Base-by-base conservation (phyloP, 2,113 vertebrate species). In the Casuarius casuarius region DNA sequence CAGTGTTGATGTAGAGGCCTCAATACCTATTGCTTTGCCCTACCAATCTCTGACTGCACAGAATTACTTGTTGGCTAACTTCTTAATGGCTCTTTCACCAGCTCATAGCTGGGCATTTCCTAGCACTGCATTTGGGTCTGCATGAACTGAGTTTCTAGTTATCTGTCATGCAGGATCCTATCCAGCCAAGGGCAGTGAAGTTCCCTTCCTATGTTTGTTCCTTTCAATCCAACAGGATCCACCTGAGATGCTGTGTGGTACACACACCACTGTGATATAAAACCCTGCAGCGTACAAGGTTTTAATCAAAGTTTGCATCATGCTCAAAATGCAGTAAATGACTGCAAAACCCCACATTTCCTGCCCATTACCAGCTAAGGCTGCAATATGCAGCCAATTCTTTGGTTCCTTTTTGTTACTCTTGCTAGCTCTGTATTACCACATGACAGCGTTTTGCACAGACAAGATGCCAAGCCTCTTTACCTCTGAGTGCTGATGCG, bases 401-500 rank as follows among this genome's bases (percentile, higher is more conserved):
- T 67, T 72, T 10, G 21, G 5, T 12, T 67, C n/a, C 42, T 87
- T 70, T 38, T 25, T 59, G 29, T 6, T 58, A 22, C 22, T 14
- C 9, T 62, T 65, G 7, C 28, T 51, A 71, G 5, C 42, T 21
- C 19, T 11, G 9, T 21, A 33, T 7, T 6, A 11, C 13, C 68
- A 52, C 5, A 1, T 28, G 31, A 3, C 14, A 18, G 48, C 3
- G 42, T 22, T 88, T 4, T 31, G 33, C 42, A 79, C 28, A 20
- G 29, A 2, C 2, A 3, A 42, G 38, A 8, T 3, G 5, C 7
- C 7, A 29, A 62, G 56, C 70, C 46, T 21, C 65, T 54, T 94
- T 96, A 99, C 99, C 98, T 98, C 38, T 92, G 67, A 23, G 98
- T 98, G 54, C 88, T 93, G 28, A 99, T 92, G 52, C 76, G 90